A percentile compares a stretch with the other conserved stretches of the same genome.
Conservation (phyloP, 2,888 invertebrate genomes). For the Spisula solida region DNA sequence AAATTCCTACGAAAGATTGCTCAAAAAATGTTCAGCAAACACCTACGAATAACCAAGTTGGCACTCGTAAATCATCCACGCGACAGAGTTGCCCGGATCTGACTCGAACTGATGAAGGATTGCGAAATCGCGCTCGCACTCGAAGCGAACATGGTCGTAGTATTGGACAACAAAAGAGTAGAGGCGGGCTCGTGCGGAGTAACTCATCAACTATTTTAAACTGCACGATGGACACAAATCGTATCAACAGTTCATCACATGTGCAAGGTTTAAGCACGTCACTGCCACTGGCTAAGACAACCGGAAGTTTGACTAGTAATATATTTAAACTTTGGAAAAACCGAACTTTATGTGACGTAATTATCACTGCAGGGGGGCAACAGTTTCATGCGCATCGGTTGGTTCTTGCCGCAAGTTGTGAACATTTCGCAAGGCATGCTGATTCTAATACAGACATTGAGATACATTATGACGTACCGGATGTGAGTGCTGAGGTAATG, state of each 20-base stretch:
- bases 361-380: constrained; percentile 65
- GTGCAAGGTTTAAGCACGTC: background rate
- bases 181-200: background rate
- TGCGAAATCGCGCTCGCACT: background rate
- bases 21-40: background rate
- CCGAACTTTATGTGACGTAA: constrained; percentile 76
- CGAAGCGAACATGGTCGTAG: background rate
- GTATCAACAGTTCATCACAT: constrained; percentile 13
- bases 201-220: background rate
- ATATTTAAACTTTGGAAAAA: constrained; percentile 75
- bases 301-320: constrained; percentile 52
- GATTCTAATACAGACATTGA: constrained; percentile 58
- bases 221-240: background rate
- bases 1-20: constrained; percentile 70
- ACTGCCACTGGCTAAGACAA: background rate
- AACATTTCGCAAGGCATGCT: constrained; percentile 69
- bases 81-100: constrained; percentile 36
- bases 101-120: background rate
- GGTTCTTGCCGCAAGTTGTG: constrained; percentile 80
- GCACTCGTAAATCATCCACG: background rate
- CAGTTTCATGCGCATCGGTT: constrained; percentile 78
- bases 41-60: background rate
- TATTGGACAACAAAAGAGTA: background rate
- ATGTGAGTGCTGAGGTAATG: constrained; percentile 69
- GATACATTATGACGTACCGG: constrained; percentile 70